phyloP scores from a whole-genome alignment of 2,888 invertebrate species.

The Coelogynopora nodosa region DNA sequence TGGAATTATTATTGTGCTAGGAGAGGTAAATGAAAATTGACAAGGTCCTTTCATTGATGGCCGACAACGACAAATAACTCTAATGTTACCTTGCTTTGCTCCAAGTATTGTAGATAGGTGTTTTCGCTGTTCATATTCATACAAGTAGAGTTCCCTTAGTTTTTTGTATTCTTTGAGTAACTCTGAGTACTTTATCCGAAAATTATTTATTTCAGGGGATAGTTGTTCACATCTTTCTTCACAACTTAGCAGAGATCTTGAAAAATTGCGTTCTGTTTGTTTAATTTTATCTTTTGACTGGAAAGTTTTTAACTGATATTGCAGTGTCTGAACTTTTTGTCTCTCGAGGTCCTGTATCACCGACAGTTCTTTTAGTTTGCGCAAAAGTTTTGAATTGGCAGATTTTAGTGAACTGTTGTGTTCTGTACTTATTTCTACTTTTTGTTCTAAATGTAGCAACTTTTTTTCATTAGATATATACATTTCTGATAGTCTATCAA shows the following conservation, averaged over 20 bases:
- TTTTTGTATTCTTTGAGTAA: neutral
- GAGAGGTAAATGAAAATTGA: neutral
- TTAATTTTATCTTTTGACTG: neutral
- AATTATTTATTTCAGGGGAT: neutral
- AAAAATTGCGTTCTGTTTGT: neutral
- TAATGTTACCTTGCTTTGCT: neutral
- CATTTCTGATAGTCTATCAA: neutral
- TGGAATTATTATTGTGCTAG: neutral
- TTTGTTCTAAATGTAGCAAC: neutral
- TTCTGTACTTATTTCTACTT: neutral
- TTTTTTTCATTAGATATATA: neutral
- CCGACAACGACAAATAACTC: neutral
- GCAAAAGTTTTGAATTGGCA: neutral
- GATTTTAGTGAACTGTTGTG: neutral
- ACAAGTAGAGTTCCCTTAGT: neutral
- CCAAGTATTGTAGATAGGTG: neutral
- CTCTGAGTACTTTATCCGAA: neutral
- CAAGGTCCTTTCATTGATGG: neutral
- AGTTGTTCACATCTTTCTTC: neutral
- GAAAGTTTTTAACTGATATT: neutral
- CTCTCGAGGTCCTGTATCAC: neutral
- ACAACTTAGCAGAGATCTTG: neutral
- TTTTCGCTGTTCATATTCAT: neutral
- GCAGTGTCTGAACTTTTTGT: neutral
- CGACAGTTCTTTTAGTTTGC: neutral